Conservation (phyloP, 1,140 invertebrate genomes). For the Brachystomella parvula region DNA sequence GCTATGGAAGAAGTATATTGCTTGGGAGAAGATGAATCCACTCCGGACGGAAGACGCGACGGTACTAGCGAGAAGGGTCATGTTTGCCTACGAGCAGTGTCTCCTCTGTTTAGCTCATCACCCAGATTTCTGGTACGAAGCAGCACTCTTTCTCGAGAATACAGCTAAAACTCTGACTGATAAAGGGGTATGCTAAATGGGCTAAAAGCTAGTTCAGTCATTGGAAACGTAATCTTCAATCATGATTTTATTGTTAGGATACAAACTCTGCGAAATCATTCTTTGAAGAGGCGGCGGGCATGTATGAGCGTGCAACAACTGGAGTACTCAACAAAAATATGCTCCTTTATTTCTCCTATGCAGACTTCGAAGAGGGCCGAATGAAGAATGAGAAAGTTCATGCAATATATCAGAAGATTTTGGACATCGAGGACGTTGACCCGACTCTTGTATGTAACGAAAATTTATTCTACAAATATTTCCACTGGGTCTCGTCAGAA, state of each 20-base stretch:
- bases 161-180: conserved; percentile 85
- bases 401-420: conserved; percentile 86
- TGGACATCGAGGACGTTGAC: conserved; percentile 82
- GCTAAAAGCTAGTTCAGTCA: neutral
- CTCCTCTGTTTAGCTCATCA: conserved; percentile 92
- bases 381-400: conserved; percentile 96
- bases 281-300: conserved; percentile 84
- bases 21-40: conserved; percentile 95
- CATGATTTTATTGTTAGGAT: conserved; percentile 53
- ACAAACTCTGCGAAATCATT: conserved; percentile 82
- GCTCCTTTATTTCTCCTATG: conserved; percentile 93
- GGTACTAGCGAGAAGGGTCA: conserved; percentile 82
- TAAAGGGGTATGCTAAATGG: conserved; percentile 67
- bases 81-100: conserved; percentile 98
- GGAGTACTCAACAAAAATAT: conserved; percentile 83
- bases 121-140: conserved; percentile 98
- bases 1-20: conserved; percentile 98
- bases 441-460: conserved; percentile 72
- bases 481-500: neutral
- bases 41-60: conserved; percentile 90
- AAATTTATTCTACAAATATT: neutral
- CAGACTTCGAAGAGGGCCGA: conserved; percentile 95
- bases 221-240: neutral
- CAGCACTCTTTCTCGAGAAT: conserved; percentile 88
- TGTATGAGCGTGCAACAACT: conserved; percentile 83